Percentiles rank a stretch among this genome's conserved stretches.
phyloP scores from a whole-genome alignment of 2,797 vertebrate species.

The Hylomyscus alleni region DNA sequence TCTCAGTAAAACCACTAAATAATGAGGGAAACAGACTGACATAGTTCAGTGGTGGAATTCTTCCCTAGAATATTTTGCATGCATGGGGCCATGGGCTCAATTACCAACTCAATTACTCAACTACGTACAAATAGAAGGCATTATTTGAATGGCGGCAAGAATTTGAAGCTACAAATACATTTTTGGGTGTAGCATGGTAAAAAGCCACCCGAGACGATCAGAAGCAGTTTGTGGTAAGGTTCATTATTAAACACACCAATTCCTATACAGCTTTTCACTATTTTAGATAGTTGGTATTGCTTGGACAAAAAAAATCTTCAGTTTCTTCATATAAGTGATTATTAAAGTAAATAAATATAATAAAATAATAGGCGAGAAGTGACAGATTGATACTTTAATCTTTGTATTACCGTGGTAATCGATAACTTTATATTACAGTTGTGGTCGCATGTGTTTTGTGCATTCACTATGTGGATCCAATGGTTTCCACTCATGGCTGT shows the following conservation, averaged over 20 bases:
- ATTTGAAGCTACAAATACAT: not conserved
- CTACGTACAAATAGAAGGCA: not conserved
- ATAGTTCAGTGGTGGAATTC: not conserved
- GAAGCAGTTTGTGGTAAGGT: not conserved
- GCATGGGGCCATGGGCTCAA: not conserved
- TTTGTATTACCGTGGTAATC: slow-evolving; percentile 48
- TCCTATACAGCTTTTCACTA: not conserved
- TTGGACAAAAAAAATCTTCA: not conserved
- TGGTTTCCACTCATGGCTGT: slow-evolving; percentile 45
- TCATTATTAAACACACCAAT: not conserved
- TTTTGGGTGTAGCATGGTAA: not conserved
- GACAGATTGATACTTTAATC: slow-evolving; percentile 35
- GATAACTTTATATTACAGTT: slow-evolving; percentile 43
- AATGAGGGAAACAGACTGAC: not conserved
- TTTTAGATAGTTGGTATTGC: not conserved
- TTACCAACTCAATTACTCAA: no score
- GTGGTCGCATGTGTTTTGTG: slow-evolving; percentile 23
- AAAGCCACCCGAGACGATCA: not conserved
- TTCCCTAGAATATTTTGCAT: no score
- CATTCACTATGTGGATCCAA: slow-evolving; percentile 7
- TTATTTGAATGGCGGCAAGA: not conserved
- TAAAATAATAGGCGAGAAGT: not conserved
- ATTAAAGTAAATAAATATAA: not conserved
- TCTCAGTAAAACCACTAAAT: not conserved
- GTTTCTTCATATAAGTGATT: slow-evolving; percentile 28